phyloP scores from a whole-genome alignment of 2,888 invertebrate genomes.

The Microctonus brassicae region DNA sequence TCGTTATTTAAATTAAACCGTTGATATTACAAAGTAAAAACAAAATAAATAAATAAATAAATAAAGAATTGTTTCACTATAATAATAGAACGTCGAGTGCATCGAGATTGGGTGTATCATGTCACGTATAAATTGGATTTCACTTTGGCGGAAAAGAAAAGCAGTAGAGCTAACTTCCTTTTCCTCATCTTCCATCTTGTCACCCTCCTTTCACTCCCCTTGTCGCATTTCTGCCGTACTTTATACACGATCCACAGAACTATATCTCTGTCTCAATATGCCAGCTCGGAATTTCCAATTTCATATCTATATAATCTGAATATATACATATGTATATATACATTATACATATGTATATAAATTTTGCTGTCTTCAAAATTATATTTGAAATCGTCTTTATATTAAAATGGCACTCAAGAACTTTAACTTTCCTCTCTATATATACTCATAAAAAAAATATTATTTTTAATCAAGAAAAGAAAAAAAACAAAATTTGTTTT shows the following conservation, averaged over 20 bases:
- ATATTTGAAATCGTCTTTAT: slow-evolving; percentile 43
- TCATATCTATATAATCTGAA: slow-evolving; percentile 37
- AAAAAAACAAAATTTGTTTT: too few relatives aligned
- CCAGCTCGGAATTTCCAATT: slow-evolving; percentile 56
- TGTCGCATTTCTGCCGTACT: slow-evolving; percentile 41
- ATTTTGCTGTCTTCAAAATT: slow-evolving; percentile 43
- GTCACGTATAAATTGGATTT: slow-evolving; percentile 59
- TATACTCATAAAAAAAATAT: neutral
- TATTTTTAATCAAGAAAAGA: too few relatives aligned
- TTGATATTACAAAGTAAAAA: neutral
- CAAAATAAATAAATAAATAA: too few relatives aligned
- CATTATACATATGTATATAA: neutral
- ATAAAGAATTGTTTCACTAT: neutral
- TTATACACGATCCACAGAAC: slow-evolving; percentile 44
- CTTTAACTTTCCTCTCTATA: neutral
- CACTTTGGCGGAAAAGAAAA: slow-evolving; percentile 50
- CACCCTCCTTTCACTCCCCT: slow-evolving; percentile 1
- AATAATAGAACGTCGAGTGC: slow-evolving; percentile 30
- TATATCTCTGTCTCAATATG: slow-evolving; percentile 8
- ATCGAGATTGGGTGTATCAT: slow-evolving; percentile 56
- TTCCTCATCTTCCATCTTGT: neutral
- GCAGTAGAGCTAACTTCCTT: slow-evolving; percentile 19
- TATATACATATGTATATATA: too few relatives aligned
- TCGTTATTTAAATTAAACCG: neutral
- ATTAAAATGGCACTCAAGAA: neutral